phyloP scores from a whole-genome alignment of 1,140 invertebrate genomes.

The Megathymus violae region DNA sequence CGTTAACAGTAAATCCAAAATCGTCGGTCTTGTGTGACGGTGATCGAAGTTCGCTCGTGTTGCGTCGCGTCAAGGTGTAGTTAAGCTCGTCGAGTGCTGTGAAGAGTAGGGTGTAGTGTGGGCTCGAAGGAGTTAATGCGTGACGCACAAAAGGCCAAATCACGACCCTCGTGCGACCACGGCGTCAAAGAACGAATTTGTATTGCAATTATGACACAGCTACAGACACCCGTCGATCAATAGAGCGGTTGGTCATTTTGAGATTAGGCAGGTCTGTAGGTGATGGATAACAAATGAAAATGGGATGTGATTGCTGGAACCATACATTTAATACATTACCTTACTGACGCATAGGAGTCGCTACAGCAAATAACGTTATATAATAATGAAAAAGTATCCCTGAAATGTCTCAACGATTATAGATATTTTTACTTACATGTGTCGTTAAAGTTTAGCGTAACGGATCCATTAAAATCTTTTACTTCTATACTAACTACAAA shows the following conservation, averaged over 20 bases:
- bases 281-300: constrained; percentile 8
- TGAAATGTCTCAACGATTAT: too few relatives aligned
- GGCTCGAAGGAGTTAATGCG: constrained; percentile 79
- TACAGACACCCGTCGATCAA: constrained; percentile 68
- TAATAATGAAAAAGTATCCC: too few relatives aligned
- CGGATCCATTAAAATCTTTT: too few relatives aligned
- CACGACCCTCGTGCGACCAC: constrained; percentile 69
- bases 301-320: too few relatives aligned
- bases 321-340: too few relatives aligned
- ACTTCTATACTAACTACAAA: too few relatives aligned
- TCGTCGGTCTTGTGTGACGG: constrained; percentile 51
- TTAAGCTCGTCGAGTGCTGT: constrained; percentile 37
- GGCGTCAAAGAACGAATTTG: constrained; percentile 81
- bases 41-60: constrained; percentile 41
- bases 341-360: too few relatives aligned
- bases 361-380: too few relatives aligned
- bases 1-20: constrained; percentile 67
- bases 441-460: too few relatives aligned
- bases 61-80: constrained; percentile 43
- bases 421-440: too few relatives aligned
- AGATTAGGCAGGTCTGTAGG: constrained; percentile 19
- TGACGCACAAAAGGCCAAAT: constrained; percentile 81
- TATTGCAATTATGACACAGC: constrained; percentile 80
- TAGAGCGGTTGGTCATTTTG: constrained; percentile 53
- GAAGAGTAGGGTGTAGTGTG: constrained; percentile 59